Evolutionary conservation across 2,797 vertebrate genomes (phyloP).

Genomic region (Eidolon dupreanum): DNA sequence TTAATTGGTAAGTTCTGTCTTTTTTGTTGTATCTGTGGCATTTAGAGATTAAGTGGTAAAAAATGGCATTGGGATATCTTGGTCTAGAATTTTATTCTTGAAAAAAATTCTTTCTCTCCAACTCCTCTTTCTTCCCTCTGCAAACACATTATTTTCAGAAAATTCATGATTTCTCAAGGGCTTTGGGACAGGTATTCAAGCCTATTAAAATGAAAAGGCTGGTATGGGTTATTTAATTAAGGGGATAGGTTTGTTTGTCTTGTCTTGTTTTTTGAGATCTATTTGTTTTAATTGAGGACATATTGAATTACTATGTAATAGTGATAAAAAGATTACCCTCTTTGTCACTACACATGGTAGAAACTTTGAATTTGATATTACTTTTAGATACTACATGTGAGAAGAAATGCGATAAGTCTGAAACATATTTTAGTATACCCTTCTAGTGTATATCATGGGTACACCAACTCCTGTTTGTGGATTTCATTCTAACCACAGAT

Average conservation of each 20-base stretch:
- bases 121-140: background rate
- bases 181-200: background rate
- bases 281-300: background rate
- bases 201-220: constrained; percentile 1
- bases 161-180: background rate
- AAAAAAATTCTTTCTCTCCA: background rate
- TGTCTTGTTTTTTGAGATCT: background rate
- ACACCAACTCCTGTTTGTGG: background rate
- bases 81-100: constrained; percentile 57
- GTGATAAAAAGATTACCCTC: background rate
- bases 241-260: background rate
- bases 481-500: background rate
- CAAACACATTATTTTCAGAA: constrained; percentile 6
- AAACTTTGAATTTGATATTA: background rate
- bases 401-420: background rate
- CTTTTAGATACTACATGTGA: background rate
- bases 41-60: constrained; percentile 61
- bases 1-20: constrained; percentile 95
- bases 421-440: background rate
- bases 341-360: background rate
- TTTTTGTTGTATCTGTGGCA: constrained; percentile 56
- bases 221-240: background rate
- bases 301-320: background rate
- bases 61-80: constrained; percentile 69
- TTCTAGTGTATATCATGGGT: accelerated